Evolutionary conservation across 2,113 vertebrate species (phyloP).

Genomic region (Pseudolaguvia tuberculata): DNA sequence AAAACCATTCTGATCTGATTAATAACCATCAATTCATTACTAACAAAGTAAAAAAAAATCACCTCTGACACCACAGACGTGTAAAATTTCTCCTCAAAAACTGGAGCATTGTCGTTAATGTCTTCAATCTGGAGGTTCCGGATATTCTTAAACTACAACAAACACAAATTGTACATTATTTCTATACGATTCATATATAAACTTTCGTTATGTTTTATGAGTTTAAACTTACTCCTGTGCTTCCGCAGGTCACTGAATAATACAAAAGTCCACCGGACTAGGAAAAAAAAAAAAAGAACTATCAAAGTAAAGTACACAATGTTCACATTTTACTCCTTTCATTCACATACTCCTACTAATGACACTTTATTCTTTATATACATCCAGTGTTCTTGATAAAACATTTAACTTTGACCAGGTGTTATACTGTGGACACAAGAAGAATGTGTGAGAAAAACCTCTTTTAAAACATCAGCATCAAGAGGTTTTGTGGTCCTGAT

Average conservation of each 20-base stretch:
- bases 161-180: background rate
- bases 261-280: constrained; percentile 45
- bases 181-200: background rate
- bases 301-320: too few species aligned
- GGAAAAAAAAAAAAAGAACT: constrained; percentile 39
- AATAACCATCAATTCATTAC: too few species aligned
- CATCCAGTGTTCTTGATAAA: too few species aligned
- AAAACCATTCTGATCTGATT: background rate
- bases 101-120: constrained; percentile 64
- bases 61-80: constrained; percentile 62
- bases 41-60: constrained; percentile 5
- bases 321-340: too few species aligned
- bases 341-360: too few species aligned
- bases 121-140: constrained; percentile 53
- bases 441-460: constrained; percentile 14
- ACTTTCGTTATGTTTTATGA: background rate
- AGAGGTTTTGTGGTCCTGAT: constrained; percentile 55
- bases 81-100: constrained; percentile 59
- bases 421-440: background rate
- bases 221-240: constrained; percentile 28
- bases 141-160: constrained; percentile 47
- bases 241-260: constrained; percentile 55
- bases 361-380: too few species aligned
- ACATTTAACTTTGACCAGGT: too few species aligned
- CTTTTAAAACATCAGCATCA: constrained; percentile 50